These are phyloP conservation scores for Sander vitreus DNA, from an alignment of 2,113 vertebrate species.

Conservation along the genomic window DNA sequence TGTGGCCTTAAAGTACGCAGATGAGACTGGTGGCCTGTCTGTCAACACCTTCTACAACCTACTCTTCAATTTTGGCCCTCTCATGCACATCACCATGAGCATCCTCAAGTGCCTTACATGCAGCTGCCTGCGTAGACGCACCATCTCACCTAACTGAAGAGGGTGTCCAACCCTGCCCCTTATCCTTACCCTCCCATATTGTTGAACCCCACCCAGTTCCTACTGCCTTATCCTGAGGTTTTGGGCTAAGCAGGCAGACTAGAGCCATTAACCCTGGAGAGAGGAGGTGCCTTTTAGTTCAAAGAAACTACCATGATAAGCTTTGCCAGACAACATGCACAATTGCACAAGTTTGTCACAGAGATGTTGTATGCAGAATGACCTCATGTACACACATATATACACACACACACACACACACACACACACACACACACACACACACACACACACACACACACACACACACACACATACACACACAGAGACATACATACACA, in stretches of 20 bases:
- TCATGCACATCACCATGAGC: conserved; percentile 87
- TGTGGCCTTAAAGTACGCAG: conserved; percentile 87
- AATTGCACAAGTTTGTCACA: conserved; percentile 70
- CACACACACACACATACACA: background rate
- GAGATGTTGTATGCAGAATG: conserved; percentile 50
- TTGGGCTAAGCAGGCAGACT: conserved; percentile 54
- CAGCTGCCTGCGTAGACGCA: conserved; percentile 85
- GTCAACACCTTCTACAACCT: conserved; percentile 89
- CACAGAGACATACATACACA: conserved; percentile 17
- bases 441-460: conserved; percentile 21
- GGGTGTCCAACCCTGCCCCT: conserved; percentile 3
- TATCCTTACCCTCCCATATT: conserved; percentile 9
- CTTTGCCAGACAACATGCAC: conserved; percentile 70
- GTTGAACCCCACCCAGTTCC: conserved; percentile 20
- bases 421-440: conserved; percentile 27
- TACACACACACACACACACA: too few relatives aligned
- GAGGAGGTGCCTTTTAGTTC: conserved; percentile 43
- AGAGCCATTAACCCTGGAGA: conserved; percentile 41
- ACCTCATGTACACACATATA: conserved; percentile 38
- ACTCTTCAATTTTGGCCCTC: conserved; percentile 86
- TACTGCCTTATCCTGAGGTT: conserved; percentile 19
- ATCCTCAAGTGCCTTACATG: conserved; percentile 88
- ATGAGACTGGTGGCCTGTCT: conserved; percentile 86
- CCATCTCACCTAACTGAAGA: conserved; percentile 84
- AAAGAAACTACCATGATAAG: conserved; percentile 70